Evolutionary conservation across 37 sponge, comb jelly and placozoan genomes (phyloP).

Genomic region (Bolinopsis microptera): DNA sequence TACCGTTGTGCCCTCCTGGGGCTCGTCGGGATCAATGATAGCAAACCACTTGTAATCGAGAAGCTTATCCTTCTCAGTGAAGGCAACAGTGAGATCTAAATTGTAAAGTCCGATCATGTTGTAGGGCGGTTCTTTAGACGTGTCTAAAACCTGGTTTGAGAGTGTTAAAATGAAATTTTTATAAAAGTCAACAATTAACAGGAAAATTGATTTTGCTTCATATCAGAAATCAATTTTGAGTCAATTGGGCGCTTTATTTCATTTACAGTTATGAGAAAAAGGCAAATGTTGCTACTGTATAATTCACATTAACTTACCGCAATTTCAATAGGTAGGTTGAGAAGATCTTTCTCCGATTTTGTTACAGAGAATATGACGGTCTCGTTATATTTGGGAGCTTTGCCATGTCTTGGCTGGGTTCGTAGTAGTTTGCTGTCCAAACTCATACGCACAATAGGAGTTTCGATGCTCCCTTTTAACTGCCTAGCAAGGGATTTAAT

Average conservation of each 20-base stretch:
- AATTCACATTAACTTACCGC: not conserved
- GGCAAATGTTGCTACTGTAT: too few species aligned
- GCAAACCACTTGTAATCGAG: slow-evolving; percentile 59
- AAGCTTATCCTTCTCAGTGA: slow-evolving; percentile 50
- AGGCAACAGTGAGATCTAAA: slow-evolving; percentile 41
- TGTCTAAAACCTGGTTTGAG: slow-evolving; percentile 14
- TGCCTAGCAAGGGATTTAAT: not conserved
- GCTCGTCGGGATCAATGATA: slow-evolving; percentile 40
- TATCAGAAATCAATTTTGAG: too few species aligned
- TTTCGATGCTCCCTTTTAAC: slow-evolving; percentile 22
- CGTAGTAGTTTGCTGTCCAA: not conserved
- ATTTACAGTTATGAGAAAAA: too few species aligned
- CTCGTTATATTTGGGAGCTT: slow-evolving; percentile 16
- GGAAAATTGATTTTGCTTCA: too few species aligned
- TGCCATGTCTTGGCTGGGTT: slow-evolving; percentile 1
- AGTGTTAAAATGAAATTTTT: too few species aligned
- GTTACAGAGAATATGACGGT: slow-evolving; percentile 35
- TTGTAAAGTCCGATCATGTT: slow-evolving; percentile 48
- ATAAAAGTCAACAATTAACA: too few species aligned
- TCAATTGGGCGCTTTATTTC: too few species aligned
- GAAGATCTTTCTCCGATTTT: slow-evolving; percentile 39
- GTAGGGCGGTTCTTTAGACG: slow-evolving; percentile 35
- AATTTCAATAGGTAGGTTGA: slow-evolving; percentile 27
- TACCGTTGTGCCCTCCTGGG: slow-evolving; percentile 52
- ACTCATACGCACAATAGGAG: not conserved